These are phyloP conservation scores for Aythya baeri DNA, from an alignment of 2,113 vertebrate genomes.

Conservation along the genomic window DNA sequence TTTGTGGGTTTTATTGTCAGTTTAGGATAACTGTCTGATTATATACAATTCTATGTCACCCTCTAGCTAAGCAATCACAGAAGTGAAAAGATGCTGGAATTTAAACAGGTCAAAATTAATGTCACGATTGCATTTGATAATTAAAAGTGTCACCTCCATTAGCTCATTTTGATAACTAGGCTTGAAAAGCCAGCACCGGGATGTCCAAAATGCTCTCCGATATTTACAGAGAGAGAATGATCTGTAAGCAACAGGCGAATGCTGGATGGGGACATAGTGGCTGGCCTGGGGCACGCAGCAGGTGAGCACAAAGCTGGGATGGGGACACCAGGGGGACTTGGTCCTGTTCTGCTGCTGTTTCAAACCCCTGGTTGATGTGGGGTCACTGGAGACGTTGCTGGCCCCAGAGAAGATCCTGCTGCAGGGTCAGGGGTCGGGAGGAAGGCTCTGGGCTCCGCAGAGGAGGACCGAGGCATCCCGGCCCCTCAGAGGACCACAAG, in stretches of 20 bases:
- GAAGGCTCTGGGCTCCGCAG: too few relatives aligned
- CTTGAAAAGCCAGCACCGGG: conserved; percentile 19
- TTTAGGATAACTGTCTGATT: conserved; percentile 21
- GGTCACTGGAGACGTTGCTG: too few relatives aligned
- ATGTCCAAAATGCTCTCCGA: neutral
- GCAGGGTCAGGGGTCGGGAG: too few relatives aligned
- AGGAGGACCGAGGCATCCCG: too few relatives aligned
- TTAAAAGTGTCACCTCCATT: conserved; percentile 59
- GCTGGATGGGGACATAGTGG: rapidly evolving
- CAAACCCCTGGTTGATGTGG: too few relatives aligned
- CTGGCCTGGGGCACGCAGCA: neutral
- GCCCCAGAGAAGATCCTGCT: too few relatives aligned
- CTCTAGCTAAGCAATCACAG: conserved; percentile 18
- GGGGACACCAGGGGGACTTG: neutral
- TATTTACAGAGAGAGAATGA: neutral
- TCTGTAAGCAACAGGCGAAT: neutral
- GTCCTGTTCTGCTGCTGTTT: neutral
- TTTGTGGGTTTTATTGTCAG: neutral
- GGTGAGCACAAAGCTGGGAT: neutral
- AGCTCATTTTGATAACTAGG: conserved; percentile 29
- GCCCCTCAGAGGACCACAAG: too few relatives aligned
- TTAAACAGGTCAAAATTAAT: conserved; percentile 57
- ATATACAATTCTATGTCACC: conserved; percentile 15
- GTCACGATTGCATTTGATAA: neutral
- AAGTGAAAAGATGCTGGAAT: conserved; percentile 34